phyloP scores from a whole-genome alignment of 1,140 invertebrate genomes.

The Drosophila tropicalis region DNA sequence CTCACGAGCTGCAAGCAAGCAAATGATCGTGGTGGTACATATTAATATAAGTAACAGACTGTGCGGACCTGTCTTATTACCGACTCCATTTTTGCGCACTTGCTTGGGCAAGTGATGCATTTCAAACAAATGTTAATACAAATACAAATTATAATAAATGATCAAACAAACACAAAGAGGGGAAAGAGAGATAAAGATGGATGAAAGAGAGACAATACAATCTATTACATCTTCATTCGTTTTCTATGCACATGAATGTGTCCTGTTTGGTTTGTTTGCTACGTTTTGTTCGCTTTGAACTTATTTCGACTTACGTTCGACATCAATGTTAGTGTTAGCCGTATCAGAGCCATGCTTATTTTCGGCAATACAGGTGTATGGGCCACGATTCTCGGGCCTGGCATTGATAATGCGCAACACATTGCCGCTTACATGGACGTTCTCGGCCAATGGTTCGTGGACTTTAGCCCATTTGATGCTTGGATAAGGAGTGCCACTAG shows the following conservation, averaged over 20 bases:
- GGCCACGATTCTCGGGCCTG: constrained; percentile 89
- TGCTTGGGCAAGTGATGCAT: constrained; percentile 34
- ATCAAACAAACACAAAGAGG: constrained; percentile 4
- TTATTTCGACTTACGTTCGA: constrained; percentile 89
- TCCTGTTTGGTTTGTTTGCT: background rate
- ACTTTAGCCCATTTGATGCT: constrained; percentile 92
- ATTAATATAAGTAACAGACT: constrained; percentile 80
- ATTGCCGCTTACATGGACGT: constrained; percentile 87
- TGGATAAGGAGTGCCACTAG: constrained; percentile 87
- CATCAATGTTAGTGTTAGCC: constrained; percentile 90
- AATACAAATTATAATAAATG: background rate
- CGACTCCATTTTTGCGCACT: constrained; percentile 82
- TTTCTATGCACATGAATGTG: background rate
- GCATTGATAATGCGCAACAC: constrained; percentile 89
- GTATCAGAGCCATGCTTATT: constrained; percentile 85
- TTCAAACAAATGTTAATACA: background rate
- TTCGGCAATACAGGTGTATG: constrained; percentile 90
- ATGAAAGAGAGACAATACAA: constrained; percentile 17
- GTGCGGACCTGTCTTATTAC: constrained; percentile 82
- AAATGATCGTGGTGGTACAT: constrained; percentile 81
- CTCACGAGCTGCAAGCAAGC: constrained; percentile 89
- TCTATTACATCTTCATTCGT: constrained; percentile 33
- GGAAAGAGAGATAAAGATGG: constrained; percentile 17
- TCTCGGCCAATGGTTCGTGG: constrained; percentile 85
- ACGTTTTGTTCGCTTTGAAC: no score